A percentile compares a stretch with the other conserved stretches of the same genome.
phyloP scores from a whole-genome alignment of 2,888 invertebrate genomes.

The Aquatica leii region DNA sequence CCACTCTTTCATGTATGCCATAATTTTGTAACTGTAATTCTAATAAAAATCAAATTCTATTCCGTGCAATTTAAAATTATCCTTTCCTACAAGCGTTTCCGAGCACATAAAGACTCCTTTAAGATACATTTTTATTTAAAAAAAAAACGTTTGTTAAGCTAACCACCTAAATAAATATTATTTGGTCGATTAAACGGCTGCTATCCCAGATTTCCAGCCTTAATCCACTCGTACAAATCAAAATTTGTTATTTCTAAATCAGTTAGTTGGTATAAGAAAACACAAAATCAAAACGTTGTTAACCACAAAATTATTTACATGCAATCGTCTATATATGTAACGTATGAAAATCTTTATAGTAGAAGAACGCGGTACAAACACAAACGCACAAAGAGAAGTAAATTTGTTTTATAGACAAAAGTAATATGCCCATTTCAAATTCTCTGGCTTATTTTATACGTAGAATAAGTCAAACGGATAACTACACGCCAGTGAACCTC shows the following conservation, averaged over 20 bases:
- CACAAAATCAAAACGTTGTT: neutral
- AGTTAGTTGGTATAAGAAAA: conserved; percentile 1
- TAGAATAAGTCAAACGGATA: conserved; percentile 10
- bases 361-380: too few relatives aligned
- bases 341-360: neutral
- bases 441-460: conserved; percentile 9
- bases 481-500: conserved; percentile 12
- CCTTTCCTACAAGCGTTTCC: conserved; percentile 2
- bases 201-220: conserved; percentile 7
- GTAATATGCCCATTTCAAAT: conserved; percentile 9
- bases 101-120: conserved; percentile 5
- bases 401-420: conserved; percentile 5
- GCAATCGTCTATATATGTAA: neutral
- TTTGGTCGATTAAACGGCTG: conserved; percentile 1
- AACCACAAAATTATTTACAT: conserved; percentile 8
- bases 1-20: conserved; percentile 1
- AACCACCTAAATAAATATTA: conserved; percentile 11
- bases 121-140: neutral
- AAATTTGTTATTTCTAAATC: conserved; percentile 5
- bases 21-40: conserved; percentile 7
- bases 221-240: conserved; percentile 9
- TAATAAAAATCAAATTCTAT: conserved; percentile 10
- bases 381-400: neutral
- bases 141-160: conserved; percentile 8
- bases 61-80: conserved; percentile 8